A percentile compares a stretch with the other conserved stretches of the same genome.
phyloP scores from a whole-genome alignment of 2,797 vertebrate genomes.

The Podarcis lilfordi region DNA sequence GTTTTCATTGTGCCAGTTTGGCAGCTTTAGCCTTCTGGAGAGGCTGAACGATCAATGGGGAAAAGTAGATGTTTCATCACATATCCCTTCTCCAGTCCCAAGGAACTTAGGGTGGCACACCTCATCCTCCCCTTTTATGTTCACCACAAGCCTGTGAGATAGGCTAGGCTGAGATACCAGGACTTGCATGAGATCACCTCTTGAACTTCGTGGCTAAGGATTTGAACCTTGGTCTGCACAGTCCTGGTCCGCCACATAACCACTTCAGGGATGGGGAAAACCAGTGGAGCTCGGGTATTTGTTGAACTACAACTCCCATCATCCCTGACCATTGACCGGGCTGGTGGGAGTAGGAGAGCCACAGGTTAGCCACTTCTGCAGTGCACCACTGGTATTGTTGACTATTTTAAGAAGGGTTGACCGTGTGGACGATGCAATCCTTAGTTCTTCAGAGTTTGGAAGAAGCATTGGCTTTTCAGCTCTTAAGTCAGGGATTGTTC shows the following conservation, averaged over 20 bases:
- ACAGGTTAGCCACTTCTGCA: background rate
- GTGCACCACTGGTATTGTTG: background rate
- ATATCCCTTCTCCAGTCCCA: background rate
- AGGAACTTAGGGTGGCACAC: too few species aligned
- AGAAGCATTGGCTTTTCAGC: background rate
- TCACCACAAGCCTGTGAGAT: background rate
- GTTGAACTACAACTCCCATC: too few species aligned
- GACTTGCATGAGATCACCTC: background rate
- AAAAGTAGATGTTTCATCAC: background rate
- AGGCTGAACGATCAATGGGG: background rate
- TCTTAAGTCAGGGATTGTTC: background rate
- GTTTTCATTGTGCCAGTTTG: too few species aligned
- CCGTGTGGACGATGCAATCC: background rate
- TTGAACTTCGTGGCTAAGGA: background rate
- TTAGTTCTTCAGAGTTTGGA: background rate
- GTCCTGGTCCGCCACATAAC: too few species aligned
- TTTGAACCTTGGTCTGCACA: background rate
- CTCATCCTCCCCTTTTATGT: background rate
- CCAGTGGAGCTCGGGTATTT: too few species aligned
- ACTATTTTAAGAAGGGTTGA: background rate
- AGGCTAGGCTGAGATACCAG: too few species aligned
- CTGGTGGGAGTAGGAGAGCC: too few species aligned
- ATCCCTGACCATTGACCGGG: too few species aligned
- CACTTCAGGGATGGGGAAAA: too few species aligned
- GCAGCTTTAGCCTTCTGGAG: too few species aligned